phyloP scores from a whole-genome alignment of 2,113 vertebrate genomes.

The Danionella cerebrum region DNA sequence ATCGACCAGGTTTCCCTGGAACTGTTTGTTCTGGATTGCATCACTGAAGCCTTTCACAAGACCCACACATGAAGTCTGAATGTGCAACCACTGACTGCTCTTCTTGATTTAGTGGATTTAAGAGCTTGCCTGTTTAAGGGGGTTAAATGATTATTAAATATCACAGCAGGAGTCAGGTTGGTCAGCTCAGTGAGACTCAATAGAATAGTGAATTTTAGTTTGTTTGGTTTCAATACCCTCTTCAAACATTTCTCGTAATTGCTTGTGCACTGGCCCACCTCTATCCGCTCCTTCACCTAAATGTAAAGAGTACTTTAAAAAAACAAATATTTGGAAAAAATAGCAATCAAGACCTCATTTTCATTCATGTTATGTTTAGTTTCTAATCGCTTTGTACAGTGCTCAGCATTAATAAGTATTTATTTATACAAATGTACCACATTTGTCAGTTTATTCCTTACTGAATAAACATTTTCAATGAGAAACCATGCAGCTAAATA shows the following conservation, averaged over 20 bases:
- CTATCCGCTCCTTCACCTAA: no score
- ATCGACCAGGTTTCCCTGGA: slow-evolving; percentile 2
- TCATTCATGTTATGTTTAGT: no score
- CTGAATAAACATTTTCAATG: no score
- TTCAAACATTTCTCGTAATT: slow-evolving; percentile 34
- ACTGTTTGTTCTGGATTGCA: slow-evolving; percentile 18
- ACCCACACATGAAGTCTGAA: slow-evolving; percentile 10
- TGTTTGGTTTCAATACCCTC: slow-evolving; percentile 17
- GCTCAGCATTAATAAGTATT: no score
- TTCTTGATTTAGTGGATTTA: slow-evolving; percentile 7
- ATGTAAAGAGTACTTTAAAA: no score
- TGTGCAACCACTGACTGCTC: slow-evolving; percentile 32
- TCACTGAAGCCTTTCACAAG: slow-evolving; percentile 25
- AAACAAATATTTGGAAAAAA: no score
- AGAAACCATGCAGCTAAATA: no score
- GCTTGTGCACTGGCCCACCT: no score
- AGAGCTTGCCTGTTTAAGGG: slow-evolving; percentile 20
- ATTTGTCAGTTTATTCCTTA: no score
- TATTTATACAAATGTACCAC: no score
- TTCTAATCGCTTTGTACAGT: no score
- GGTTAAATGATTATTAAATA: slow-evolving; percentile 37
- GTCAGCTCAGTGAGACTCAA: slow-evolving; percentile 25
- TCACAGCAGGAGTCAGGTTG: slow-evolving; percentile 23
- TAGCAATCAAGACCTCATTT: no score
- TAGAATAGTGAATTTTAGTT: slow-evolving; percentile 25